Conservation (phyloP, 1,140 invertebrate species). For the Microplitis demolitor region DNA sequence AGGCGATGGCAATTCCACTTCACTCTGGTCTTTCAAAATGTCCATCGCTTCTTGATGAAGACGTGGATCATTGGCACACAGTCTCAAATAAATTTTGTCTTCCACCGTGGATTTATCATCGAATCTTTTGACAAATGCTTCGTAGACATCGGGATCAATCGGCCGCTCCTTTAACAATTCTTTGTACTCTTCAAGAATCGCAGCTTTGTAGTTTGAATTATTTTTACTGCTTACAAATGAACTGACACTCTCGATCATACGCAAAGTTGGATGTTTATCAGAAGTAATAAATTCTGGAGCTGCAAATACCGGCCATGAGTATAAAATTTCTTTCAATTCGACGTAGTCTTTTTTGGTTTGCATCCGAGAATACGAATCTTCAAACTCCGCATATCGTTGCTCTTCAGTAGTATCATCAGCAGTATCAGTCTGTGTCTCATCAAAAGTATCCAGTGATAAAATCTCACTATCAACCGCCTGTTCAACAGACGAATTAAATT, state of each 20-base stretch:
- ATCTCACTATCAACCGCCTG: neutral
- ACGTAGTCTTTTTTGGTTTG: slow-evolving; percentile 40
- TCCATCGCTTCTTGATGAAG: slow-evolving; percentile 48
- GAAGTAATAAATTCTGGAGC: slow-evolving; percentile 36
- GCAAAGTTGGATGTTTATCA: slow-evolving; percentile 45
- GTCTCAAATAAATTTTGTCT: slow-evolving; percentile 47
- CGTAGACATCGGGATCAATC: slow-evolving; percentile 39
- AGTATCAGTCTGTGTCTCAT: neutral
- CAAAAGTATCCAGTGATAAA: neutral
- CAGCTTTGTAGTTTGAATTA: slow-evolving; percentile 30
- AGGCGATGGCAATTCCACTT: slow-evolving; percentile 36
- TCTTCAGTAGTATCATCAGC: slow-evolving; percentile 40
- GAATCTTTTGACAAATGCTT: slow-evolving; percentile 42
- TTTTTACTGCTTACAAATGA: slow-evolving; percentile 31
- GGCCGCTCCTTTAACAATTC: slow-evolving; percentile 42
- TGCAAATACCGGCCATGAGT: slow-evolving; percentile 44
- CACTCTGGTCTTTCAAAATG: slow-evolving; percentile 39
- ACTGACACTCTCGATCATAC: slow-evolving; percentile 36
- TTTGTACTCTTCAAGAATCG: slow-evolving; percentile 47
- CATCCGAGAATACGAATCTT: slow-evolving; percentile 40
- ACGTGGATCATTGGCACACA: slow-evolving; percentile 40
- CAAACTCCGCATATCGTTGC: slow-evolving; percentile 44
- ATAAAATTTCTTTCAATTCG: slow-evolving; percentile 42
- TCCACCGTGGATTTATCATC: slow-evolving; percentile 37
- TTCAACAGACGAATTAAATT: neutral